Evolutionary conservation across 2,888 invertebrate genomes (phyloP).

Genomic region (Alentia gelatinosa): DNA sequence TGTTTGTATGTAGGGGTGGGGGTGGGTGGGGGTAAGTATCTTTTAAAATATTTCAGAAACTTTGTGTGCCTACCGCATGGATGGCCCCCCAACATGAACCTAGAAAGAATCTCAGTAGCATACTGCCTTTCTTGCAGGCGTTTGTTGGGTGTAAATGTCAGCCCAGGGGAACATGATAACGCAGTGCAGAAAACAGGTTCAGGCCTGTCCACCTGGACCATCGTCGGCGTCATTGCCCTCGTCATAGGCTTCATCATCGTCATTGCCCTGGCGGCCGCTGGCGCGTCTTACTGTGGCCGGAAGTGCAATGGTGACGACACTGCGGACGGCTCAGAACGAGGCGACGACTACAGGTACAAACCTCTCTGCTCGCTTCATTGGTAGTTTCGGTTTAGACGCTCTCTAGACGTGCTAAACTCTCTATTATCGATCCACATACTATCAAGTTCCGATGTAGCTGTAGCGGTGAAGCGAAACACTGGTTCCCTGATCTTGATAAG

Average conservation of each 20-base stretch:
- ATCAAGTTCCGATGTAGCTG: too few relatives aligned
- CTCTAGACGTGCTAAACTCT: too few relatives aligned
- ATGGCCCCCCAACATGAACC: not conserved
- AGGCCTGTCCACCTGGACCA: not conserved
- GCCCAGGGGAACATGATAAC: not conserved
- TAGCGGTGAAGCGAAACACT: too few relatives aligned
- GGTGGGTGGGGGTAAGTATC: not conserved
- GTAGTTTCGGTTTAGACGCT: too few relatives aligned
- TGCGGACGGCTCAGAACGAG: not conserved
- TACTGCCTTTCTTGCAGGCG: not conserved
- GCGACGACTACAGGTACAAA: not conserved
- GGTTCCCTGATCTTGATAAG: too few relatives aligned
- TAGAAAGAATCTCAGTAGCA: not conserved
- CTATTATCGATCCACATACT: too few relatives aligned
- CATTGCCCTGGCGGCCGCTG: not conserved
- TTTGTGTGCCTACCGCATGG: not conserved
- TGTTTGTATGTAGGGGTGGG: not conserved
- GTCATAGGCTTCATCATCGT: not conserved
- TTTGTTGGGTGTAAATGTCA: not conserved
- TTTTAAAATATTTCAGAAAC: not conserved
- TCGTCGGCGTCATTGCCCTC: not conserved
- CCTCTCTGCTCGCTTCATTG: too few relatives aligned
- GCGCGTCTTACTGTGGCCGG: not conserved
- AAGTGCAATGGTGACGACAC: not conserved
- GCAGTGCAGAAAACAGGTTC: not conserved